Evolutionary conservation across 2,113 vertebrate species (phyloP).

Genomic region (Epinephelus lanceolatus): DNA sequence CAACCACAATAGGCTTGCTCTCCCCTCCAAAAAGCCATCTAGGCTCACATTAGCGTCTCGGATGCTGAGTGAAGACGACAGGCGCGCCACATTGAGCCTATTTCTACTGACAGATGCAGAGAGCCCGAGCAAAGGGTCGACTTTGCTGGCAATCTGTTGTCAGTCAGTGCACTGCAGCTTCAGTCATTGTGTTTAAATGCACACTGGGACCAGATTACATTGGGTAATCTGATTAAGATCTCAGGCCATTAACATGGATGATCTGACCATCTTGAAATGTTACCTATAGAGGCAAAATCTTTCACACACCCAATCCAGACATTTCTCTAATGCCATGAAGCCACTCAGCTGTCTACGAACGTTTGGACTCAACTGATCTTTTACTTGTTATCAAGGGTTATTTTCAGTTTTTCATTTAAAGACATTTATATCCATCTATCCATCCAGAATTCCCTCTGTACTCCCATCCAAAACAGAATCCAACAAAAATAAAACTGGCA

Average conservation of each 20-base stretch:
- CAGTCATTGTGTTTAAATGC: conserved; percentile 2
- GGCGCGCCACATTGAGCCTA: conserved; percentile 41
- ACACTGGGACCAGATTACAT: background rate
- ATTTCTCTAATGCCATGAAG: background rate
- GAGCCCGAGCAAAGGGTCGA: conserved; percentile 55
- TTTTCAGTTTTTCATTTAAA: conserved; percentile 12
- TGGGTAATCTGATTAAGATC: background rate
- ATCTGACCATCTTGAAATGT: background rate
- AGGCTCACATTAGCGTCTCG: conserved; percentile 43
- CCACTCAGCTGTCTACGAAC: background rate
- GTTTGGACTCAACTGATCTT: background rate
- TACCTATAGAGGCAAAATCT: background rate
- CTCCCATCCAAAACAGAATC: conserved; percentile 32
- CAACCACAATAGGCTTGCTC: conserved; percentile 9
- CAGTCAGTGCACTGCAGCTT: conserved; percentile 17
- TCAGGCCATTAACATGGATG: background rate
- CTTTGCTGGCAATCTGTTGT: conserved; percentile 54
- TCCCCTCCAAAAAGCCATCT: conserved; percentile 44
- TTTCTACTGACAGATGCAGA: conserved; percentile 72
- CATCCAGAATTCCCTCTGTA: conserved; percentile 24
- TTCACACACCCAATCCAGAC: background rate
- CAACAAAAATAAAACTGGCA: conserved; percentile 26
- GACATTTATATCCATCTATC: background rate
- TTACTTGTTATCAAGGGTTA: conserved; percentile 5
- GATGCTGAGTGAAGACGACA: conserved; percentile 70